These are phyloP conservation scores for Caenorhabditis plicata DNA, from an alignment of 2,888 invertebrate species.

Conservation along the genomic window DNA sequence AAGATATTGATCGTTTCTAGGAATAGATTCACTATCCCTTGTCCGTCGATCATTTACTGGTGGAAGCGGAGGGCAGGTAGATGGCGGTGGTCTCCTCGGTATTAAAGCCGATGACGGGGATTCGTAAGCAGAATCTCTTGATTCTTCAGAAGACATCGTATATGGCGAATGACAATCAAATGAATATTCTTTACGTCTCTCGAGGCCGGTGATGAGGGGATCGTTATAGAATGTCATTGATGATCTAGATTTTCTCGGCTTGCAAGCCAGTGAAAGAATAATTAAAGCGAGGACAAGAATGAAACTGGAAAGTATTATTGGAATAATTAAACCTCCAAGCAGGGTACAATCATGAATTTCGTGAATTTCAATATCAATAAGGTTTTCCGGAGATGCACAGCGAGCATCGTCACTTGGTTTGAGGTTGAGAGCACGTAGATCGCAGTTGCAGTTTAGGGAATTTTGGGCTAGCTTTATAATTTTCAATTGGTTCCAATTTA, in stretches of 20 bases:
- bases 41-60: background rate
- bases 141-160: slow-evolving; percentile 28
- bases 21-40: too few species aligned
- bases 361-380: slow-evolving; percentile 8
- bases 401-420: slow-evolving; percentile 21
- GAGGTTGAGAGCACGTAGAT: slow-evolving; percentile 23
- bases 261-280: slow-evolving; percentile 32
- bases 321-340: slow-evolving; percentile 36
- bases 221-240: slow-evolving; percentile 30
- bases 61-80: slow-evolving; percentile 26
- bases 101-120: slow-evolving; percentile 38
- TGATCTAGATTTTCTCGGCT: slow-evolving; percentile 16
- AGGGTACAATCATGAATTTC: slow-evolving; percentile 29
- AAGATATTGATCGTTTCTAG: too few species aligned
- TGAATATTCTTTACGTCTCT: slow-evolving; percentile 35
- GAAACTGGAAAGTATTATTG: slow-evolving; percentile 33
- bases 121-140: slow-evolving; percentile 42
- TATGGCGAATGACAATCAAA: slow-evolving; percentile 36
- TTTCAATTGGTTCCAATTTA: too few species aligned
- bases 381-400: slow-evolving; percentile 32
- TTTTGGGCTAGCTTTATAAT: slow-evolving; percentile 36
- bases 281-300: slow-evolving; percentile 41
- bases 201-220: slow-evolving; percentile 23
- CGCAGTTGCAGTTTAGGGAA: slow-evolving; percentile 47
- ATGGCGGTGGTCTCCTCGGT: slow-evolving; percentile 34